Conservation (phyloP, 2,797 vertebrate species). For the Acanthopagrus latus region DNA sequence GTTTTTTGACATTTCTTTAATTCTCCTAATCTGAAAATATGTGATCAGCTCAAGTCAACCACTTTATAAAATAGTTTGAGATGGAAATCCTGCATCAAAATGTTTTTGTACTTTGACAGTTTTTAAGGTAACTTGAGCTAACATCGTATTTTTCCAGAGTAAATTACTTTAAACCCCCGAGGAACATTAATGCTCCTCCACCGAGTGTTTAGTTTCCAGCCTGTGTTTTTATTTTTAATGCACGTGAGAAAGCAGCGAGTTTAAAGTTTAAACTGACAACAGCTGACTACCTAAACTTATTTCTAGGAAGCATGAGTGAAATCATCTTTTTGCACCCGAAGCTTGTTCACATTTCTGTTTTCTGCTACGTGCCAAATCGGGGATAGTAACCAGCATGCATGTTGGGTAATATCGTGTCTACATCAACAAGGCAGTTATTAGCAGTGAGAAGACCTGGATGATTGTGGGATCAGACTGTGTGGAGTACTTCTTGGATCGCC, state of each 20-base stretch:
- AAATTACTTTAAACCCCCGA: constrained; percentile 16
- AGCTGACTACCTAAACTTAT: constrained; percentile 56
- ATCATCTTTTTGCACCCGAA: constrained; percentile 40
- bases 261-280: constrained; percentile 39
- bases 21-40: constrained; percentile 40
- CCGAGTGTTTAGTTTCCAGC: constrained; percentile 3
- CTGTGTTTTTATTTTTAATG: constrained; percentile 39
- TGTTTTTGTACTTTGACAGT: constrained; percentile 4
- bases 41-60: constrained; percentile 37
- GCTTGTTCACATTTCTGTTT: constrained; percentile 35
- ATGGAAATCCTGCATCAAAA: constrained; percentile 34
- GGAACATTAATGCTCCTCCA: constrained; percentile 18
- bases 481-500: constrained; percentile 38
- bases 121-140: constrained; percentile 29
- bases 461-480: constrained; percentile 58
- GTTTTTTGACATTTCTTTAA: constrained; percentile 17
- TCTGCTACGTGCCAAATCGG: constrained; percentile 40
- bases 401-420: constrained; percentile 67
- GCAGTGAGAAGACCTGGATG: constrained; percentile 74
- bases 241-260: constrained; percentile 59
- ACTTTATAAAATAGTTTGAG: constrained; percentile 16
- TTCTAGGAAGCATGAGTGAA: constrained; percentile 61
- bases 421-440: constrained; percentile 78
- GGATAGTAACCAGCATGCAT: constrained; percentile 76
- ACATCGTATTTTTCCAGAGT: constrained; percentile 38